phyloP scores from a whole-genome alignment of 2,797 vertebrate species.

The Enteromius thamalakanensis region DNA sequence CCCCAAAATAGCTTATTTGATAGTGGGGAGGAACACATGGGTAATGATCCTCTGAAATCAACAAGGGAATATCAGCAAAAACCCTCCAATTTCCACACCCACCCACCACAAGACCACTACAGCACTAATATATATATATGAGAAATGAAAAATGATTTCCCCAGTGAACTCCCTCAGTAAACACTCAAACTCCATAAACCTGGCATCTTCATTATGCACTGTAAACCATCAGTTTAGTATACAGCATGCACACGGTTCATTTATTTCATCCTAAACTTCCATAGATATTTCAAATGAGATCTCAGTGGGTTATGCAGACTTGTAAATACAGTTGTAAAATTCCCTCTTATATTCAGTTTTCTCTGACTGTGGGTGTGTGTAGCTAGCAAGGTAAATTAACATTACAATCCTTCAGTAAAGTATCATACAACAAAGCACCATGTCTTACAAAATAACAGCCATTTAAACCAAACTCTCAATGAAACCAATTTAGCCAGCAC shows the following conservation, averaged over 20 bases:
- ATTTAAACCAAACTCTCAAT: background rate
- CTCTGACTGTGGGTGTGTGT: background rate
- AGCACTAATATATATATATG: background rate
- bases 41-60: slow-evolving; percentile 15
- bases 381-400: background rate
- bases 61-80: slow-evolving; percentile 5
- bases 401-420: background rate
- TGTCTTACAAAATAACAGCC: no score
- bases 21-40: background rate
- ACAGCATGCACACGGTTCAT: background rate
- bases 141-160: slow-evolving; percentile 20
- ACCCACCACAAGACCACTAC: background rate
- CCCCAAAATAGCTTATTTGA: slow-evolving; percentile 33
- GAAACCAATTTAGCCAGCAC: background rate
- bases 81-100: background rate
- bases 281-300: background rate
- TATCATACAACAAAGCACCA: background rate
- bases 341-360: background rate
- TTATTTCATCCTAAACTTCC: background rate
- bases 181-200: background rate
- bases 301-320: background rate
- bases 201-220: background rate
- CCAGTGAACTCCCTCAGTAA: background rate
- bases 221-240: background rate
- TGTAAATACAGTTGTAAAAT: background rate